These are phyloP conservation scores for Mugil cephalus DNA, from an alignment of 2,113 vertebrate genomes.

Conservation along the genomic window DNA sequence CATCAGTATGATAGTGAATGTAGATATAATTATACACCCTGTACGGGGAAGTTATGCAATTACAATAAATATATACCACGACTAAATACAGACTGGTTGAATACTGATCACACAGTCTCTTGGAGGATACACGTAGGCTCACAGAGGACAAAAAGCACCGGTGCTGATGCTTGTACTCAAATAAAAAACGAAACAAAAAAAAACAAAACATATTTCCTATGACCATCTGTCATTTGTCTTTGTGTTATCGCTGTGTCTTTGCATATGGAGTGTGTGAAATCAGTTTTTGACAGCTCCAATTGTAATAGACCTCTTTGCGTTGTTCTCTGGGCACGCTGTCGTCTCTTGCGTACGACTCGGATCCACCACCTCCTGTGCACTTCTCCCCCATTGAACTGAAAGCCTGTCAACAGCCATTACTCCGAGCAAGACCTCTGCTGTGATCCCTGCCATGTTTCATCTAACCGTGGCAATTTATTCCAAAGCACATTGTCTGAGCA, in stretches of 20 bases:
- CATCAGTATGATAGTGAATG: not conserved
- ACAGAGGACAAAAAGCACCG: not conserved
- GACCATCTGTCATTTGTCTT: slow-evolving; percentile 9
- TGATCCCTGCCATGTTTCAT: slow-evolving; percentile 82
- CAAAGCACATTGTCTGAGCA: slow-evolving; percentile 72
- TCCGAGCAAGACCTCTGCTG: slow-evolving; percentile 72
- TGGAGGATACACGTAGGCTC: not conserved
- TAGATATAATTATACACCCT: not conserved
- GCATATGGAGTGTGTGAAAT: slow-evolving; percentile 25
- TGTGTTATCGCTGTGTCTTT: not conserved
- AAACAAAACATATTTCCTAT: not conserved
- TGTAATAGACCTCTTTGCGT: slow-evolving; percentile 58
- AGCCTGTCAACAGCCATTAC: slow-evolving; percentile 78
- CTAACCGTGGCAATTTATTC: slow-evolving; percentile 66
- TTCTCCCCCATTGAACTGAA: slow-evolving; percentile 54
- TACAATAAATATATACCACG: not conserved
- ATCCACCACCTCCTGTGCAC: slow-evolving; percentile 58
- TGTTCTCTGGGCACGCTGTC: slow-evolving; percentile 57
- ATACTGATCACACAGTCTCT: slow-evolving; percentile 27
- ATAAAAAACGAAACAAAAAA: too few species aligned
- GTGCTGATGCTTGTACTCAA: not conserved
- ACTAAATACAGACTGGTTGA: not conserved
- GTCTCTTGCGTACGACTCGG: slow-evolving; percentile 58
- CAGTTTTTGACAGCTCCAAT: slow-evolving; percentile 55
- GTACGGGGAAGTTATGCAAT: slow-evolving; percentile 7